A percentile compares a stretch with the other conserved stretches of the same genome.
Evolutionary conservation across 2,797 vertebrate species (phyloP).

Genomic region (Sebastes vulpes): DNA sequence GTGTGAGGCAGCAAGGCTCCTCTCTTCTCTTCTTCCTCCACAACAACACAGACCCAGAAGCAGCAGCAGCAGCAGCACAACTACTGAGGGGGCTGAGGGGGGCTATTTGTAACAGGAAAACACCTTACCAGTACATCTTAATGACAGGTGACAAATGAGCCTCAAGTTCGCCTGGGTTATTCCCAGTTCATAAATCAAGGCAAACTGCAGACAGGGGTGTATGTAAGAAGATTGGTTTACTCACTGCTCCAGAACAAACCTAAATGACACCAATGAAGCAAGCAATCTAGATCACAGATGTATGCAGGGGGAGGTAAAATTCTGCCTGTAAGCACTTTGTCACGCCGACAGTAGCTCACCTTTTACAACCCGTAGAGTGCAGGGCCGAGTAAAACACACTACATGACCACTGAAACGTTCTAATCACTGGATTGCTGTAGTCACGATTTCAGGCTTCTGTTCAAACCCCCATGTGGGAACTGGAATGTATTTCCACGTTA

Average conservation of each 20-base stretch:
- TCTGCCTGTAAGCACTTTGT: slow-evolving; percentile 71
- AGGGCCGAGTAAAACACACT: slow-evolving; percentile 38
- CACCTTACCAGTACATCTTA: slow-evolving; percentile 81
- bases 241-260: slow-evolving; percentile 85
- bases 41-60: slow-evolving; percentile 22
- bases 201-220: slow-evolving; percentile 78
- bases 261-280: slow-evolving; percentile 81
- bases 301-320: slow-evolving; percentile 51
- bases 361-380: slow-evolving; percentile 53
- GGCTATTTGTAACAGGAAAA: slow-evolving; percentile 75
- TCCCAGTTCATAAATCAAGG: slow-evolving; percentile 81
- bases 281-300: slow-evolving; percentile 74
- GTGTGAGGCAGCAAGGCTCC: slow-evolving; percentile 33
- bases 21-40: slow-evolving; percentile 28
- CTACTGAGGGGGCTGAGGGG: slow-evolving; percentile 24
- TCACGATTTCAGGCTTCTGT: slow-evolving; percentile 4
- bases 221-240: slow-evolving; percentile 85
- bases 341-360: slow-evolving; percentile 58
- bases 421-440: slow-evolving; percentile 20
- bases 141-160: slow-evolving; percentile 84
- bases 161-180: slow-evolving; percentile 71
- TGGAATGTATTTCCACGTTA: slow-evolving; percentile 2
- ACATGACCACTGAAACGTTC: slow-evolving; percentile 36
- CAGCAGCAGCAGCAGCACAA: slow-evolving; percentile 53
- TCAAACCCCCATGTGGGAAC: background rate